Conservation (phyloP, 2,888 invertebrate genomes). For the Miltochrista miniata region DNA sequence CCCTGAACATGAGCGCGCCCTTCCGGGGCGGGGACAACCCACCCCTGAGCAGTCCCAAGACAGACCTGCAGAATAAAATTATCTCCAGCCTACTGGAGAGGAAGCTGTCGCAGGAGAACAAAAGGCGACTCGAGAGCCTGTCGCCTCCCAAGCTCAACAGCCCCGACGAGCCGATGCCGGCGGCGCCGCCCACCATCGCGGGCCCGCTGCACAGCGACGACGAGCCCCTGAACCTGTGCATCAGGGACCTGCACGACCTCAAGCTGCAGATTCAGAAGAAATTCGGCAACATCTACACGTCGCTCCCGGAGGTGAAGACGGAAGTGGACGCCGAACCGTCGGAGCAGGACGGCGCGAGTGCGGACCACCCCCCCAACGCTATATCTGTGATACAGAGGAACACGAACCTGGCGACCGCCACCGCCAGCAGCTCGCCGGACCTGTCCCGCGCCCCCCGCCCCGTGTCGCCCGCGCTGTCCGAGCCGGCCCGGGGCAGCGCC, state of each 20-base stretch:
- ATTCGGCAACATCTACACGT: slow-evolving; percentile 85
- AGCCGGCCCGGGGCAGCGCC: slow-evolving; percentile 66
- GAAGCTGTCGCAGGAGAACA: slow-evolving; percentile 87
- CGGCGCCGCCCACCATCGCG: slow-evolving; percentile 60
- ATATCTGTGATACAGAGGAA: slow-evolving; percentile 77
- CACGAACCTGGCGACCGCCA: slow-evolving; percentile 60
- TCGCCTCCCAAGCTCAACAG: slow-evolving; percentile 63
- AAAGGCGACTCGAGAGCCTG: slow-evolving; percentile 66
- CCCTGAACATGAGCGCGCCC: slow-evolving; percentile 47
- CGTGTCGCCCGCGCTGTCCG: slow-evolving; percentile 66
- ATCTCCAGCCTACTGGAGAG: slow-evolving; percentile 88
- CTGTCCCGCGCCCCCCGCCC: slow-evolving; percentile 55
- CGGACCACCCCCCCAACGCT: slow-evolving; percentile 69
- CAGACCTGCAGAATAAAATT: slow-evolving; percentile 86
- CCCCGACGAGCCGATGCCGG: slow-evolving; percentile 67
- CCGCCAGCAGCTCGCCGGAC: slow-evolving; percentile 75
- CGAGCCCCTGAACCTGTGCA: slow-evolving; percentile 93
- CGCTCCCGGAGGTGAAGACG: slow-evolving; percentile 82
- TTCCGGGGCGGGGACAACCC: slow-evolving; percentile 48
- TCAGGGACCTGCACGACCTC: slow-evolving; percentile 88
- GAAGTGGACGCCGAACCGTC: slow-evolving; percentile 79
- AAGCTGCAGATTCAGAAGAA: slow-evolving; percentile 86
- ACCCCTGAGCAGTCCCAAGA: slow-evolving; percentile 71
- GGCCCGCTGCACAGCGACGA: slow-evolving; percentile 75
- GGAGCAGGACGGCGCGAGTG: slow-evolving; percentile 75